phyloP scores from a whole-genome alignment of 2,888 invertebrate genomes.

The Pyrrhosoma nymphula region DNA sequence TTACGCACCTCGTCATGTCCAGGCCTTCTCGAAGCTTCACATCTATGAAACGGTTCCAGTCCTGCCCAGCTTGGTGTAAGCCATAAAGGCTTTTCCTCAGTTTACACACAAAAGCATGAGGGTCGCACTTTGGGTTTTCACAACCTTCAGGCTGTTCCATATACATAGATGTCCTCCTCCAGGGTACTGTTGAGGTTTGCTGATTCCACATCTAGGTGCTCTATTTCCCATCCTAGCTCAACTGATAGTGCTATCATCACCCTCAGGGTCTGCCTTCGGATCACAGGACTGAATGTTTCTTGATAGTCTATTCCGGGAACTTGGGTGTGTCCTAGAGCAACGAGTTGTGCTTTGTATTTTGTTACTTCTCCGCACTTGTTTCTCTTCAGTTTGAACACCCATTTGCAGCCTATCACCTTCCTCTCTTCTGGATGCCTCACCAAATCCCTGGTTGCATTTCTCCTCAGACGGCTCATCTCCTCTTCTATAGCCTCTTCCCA shows the following conservation, averaged over 20 bases:
- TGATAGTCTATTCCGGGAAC: slow-evolving; percentile 44
- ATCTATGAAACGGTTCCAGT: not conserved
- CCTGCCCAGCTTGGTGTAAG: not conserved
- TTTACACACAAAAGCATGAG: not conserved
- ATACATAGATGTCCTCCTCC: not conserved
- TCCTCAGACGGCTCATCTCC: slow-evolving; percentile 38
- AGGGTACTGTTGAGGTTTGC: not conserved
- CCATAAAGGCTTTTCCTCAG: not conserved
- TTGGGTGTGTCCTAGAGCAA: slow-evolving; percentile 28
- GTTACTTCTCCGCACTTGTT: not conserved
- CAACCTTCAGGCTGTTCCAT: not conserved
- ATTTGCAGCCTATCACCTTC: slow-evolving; percentile 34
- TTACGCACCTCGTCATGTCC: not conserved
- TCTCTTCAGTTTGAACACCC: slow-evolving; percentile 34
- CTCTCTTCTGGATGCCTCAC: slow-evolving; percentile 1
- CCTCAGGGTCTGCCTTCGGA: not conserved
- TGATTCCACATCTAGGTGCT: slow-evolving; percentile 64
- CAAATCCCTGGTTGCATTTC: slow-evolving; percentile 43
- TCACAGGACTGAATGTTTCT: slow-evolving; percentile 58
- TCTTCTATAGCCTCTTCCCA: slow-evolving; percentile 57
- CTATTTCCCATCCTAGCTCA: slow-evolving; percentile 47
- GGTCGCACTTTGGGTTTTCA: not conserved
- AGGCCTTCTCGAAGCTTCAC: not conserved
- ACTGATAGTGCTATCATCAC: slow-evolving; percentile 48
- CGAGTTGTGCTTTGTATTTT: slow-evolving; percentile 45